phyloP scores from a whole-genome alignment of 2,888 invertebrate species.

The Brachyptera putata region DNA sequence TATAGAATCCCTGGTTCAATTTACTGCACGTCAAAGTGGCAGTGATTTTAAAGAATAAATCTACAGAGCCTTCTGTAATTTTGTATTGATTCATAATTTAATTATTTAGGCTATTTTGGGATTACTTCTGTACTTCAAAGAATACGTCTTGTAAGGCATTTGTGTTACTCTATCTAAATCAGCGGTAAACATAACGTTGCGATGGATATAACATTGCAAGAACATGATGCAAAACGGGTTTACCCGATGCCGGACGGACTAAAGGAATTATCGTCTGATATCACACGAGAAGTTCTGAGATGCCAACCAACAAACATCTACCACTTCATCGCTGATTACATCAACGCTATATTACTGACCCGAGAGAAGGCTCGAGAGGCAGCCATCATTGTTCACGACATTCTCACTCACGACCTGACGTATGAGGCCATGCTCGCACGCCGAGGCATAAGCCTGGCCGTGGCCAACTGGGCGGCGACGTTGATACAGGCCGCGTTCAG shows the following conservation, averaged over 20 bases:
- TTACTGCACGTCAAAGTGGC: too few species aligned
- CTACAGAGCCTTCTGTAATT: too few species aligned
- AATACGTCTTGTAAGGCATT: too few species aligned
- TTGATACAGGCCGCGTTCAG: not conserved
- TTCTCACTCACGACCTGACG: not conserved
- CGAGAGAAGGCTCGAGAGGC: constrained; percentile 3
- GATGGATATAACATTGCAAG: constrained; percentile 5
- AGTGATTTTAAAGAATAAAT: too few species aligned
- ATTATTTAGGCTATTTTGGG: too few species aligned
- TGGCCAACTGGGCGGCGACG: constrained; percentile 1
- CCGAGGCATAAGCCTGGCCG: not conserved
- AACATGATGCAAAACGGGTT: constrained; percentile 2
- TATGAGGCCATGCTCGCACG: constrained; percentile 14
- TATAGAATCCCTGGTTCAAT: too few species aligned
- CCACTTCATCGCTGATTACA: not conserved
- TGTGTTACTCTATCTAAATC: too few species aligned
- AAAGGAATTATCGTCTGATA: constrained; percentile 4
- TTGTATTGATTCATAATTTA: too few species aligned
- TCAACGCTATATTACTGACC: not conserved
- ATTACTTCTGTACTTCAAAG: too few species aligned
- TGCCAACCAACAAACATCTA: not conserved
- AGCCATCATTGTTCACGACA: not conserved
- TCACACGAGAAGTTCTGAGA: constrained; percentile 5
- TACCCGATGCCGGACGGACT: not conserved
- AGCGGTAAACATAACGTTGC: too few species aligned